These are phyloP conservation scores for Rhizomys pruinosus DNA, from an alignment of 2,113 vertebrate genomes.

Conservation along the genomic window DNA sequence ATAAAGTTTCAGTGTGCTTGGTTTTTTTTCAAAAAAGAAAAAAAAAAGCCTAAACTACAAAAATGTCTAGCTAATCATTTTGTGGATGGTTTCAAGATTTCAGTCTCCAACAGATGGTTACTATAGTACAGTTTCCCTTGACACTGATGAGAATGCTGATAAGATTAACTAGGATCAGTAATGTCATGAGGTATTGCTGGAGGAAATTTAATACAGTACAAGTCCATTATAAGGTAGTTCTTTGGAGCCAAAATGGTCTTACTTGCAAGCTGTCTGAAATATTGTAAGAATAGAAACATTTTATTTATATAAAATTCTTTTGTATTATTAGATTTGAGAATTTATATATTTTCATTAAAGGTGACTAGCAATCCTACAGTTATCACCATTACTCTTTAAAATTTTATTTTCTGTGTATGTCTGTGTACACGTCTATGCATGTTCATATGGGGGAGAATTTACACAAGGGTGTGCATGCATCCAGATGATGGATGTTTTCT, in stretches of 20 bases:
- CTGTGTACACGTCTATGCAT: neutral
- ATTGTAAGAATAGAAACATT: neutral
- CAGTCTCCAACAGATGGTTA: conserved; percentile 65
- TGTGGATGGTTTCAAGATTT: conserved; percentile 57
- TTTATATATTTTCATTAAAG: conserved; percentile 39
- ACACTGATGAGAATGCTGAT: conserved; percentile 70
- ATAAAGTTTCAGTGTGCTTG: conserved; percentile 37
- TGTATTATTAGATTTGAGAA: conserved; percentile 36
- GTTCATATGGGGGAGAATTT: neutral
- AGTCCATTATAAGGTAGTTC: conserved; percentile 54
- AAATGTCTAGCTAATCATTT: conserved; percentile 60
- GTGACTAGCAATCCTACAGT: neutral
- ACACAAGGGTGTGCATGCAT: neutral
- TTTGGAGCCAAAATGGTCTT: conserved; percentile 58
- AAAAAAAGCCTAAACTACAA: neutral
- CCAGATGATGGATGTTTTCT: too few relatives aligned
- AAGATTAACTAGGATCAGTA: conserved; percentile 75
- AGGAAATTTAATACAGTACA: conserved; percentile 73
- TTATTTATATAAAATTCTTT: conserved; percentile 21
- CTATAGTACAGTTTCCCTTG: conserved; percentile 50
- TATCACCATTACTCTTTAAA: conserved; percentile 9
- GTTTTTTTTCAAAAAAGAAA: neutral
- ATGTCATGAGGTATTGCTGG: conserved; percentile 63
- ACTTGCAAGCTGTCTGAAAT: conserved; percentile 51
- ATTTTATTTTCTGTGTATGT: neutral